Evolutionary conservation across 2,888 invertebrate species (phyloP).

Genomic region (Neria commutata): DNA sequence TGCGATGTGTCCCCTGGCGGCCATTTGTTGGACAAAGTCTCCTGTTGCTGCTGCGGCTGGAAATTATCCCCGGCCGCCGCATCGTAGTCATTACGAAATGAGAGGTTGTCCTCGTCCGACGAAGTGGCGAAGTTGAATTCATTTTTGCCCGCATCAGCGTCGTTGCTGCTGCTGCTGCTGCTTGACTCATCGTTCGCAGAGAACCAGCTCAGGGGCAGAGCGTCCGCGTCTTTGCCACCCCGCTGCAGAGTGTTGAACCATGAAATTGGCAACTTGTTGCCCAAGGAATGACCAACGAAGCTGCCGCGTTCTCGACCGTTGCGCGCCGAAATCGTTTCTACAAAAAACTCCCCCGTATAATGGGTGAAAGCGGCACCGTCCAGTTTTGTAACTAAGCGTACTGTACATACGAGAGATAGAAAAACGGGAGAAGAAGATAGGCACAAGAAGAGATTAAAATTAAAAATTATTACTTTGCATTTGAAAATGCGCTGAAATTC

Average conservation of each 20-base stretch:
- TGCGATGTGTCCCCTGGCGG: slow-evolving; percentile 7
- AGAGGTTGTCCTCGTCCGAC: slow-evolving; percentile 23
- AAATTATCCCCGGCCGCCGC: not conserved
- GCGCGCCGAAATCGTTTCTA: slow-evolving; percentile 42
- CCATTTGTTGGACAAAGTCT: slow-evolving; percentile 1
- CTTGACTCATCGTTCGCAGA: slow-evolving; percentile 16
- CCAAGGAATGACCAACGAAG: slow-evolving; percentile 41
- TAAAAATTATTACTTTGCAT: too few relatives aligned
- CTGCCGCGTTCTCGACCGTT: slow-evolving; percentile 43
- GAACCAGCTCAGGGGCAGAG: slow-evolving; percentile 3
- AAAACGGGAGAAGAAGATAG: too few relatives aligned
- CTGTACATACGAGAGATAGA: slow-evolving; percentile 28
- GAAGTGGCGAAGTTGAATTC: slow-evolving; percentile 10
- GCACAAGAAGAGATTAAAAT: too few relatives aligned
- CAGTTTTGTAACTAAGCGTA: slow-evolving; percentile 18
- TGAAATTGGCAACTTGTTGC: slow-evolving; percentile 52
- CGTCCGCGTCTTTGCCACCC: slow-evolving; percentile 31
- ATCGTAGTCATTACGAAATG: not conserved
- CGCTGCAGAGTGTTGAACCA: slow-evolving; percentile 42
- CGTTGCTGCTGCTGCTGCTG: slow-evolving; percentile 18
- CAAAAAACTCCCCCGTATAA: slow-evolving; percentile 43
- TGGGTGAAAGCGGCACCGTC: slow-evolving; percentile 27
- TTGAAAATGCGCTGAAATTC: too few relatives aligned
- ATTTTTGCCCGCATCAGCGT: slow-evolving; percentile 21
- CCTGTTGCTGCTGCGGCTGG: not conserved